Evolutionary conservation across 2,113 vertebrate species (phyloP).

Genomic region (Bungarus multicinctus): DNA sequence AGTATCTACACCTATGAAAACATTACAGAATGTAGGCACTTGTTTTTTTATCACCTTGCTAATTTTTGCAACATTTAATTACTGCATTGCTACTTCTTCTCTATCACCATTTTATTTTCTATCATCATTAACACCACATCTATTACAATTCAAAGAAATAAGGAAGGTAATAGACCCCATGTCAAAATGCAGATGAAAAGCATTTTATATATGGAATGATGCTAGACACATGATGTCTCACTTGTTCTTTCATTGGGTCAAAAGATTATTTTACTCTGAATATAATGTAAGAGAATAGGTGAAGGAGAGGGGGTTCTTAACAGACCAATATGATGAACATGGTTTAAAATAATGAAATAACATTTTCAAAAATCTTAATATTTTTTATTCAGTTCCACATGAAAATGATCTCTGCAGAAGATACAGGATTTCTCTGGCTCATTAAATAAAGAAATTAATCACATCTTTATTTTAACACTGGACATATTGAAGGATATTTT

Average conservation of each 20-base stretch:
- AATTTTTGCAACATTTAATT: not conserved
- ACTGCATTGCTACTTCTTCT: not conserved
- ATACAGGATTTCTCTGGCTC: not conserved
- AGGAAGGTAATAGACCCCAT: not conserved
- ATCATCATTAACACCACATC: too few relatives aligned
- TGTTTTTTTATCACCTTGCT: not conserved
- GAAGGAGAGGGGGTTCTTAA: not conserved
- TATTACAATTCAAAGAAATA: not conserved
- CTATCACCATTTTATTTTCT: not conserved
- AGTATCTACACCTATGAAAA: not conserved
- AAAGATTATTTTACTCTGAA: not conserved
- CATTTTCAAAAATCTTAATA: not conserved
- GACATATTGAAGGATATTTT: not conserved
- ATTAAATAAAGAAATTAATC: not conserved
- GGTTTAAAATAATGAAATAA: not conserved
- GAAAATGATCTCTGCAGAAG: slow-evolving; percentile 3
- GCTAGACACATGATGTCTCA: not conserved
- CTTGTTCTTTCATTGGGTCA: not conserved
- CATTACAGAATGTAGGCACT: not conserved
- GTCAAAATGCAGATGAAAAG: not conserved
- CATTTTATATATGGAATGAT: not conserved
- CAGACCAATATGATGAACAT: not conserved
- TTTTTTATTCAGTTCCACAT: not conserved
- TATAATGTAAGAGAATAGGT: not conserved
- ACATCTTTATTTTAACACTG: not conserved